Evolutionary conservation across 23 tunicate genomes (phyloP).

Genomic region (Oikopleura dioica): DNA sequence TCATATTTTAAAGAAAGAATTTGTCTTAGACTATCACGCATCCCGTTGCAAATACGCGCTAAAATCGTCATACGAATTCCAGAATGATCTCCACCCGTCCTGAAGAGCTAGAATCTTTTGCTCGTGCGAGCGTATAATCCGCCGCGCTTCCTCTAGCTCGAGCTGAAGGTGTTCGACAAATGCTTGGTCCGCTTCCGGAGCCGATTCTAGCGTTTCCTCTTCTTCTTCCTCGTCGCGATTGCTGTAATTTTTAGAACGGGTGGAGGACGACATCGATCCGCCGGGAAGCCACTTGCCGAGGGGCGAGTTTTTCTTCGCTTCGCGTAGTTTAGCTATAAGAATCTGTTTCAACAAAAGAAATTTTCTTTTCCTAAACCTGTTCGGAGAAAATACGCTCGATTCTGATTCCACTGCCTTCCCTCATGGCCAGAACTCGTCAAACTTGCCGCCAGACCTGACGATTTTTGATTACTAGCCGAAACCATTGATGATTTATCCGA

Average conservation of each 20-base stretch:
- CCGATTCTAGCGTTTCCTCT: background rate
- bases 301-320: background rate
- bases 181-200: background rate
- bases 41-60: constrained; percentile 1
- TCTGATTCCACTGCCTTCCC: background rate
- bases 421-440: background rate
- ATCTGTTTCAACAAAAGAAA: no score
- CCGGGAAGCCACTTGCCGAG: background rate
- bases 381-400: background rate
- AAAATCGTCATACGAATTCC: background rate
- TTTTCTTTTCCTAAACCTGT: background rate
- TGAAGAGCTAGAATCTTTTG: background rate
- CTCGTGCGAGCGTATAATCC: background rate
- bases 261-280: background rate
- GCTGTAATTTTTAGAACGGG: no score
- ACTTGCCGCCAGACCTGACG: background rate
- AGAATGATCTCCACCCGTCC: constrained; percentile 15
- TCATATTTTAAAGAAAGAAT: background rate
- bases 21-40: constrained; percentile 1
- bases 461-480: background rate
- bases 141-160: background rate
- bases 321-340: background rate
- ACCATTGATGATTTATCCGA: background rate
- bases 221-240: background rate
- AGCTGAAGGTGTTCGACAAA: constrained; percentile 4